Conservation (phyloP, 2,797 vertebrate species). For the Enteromius viviparus region DNA sequence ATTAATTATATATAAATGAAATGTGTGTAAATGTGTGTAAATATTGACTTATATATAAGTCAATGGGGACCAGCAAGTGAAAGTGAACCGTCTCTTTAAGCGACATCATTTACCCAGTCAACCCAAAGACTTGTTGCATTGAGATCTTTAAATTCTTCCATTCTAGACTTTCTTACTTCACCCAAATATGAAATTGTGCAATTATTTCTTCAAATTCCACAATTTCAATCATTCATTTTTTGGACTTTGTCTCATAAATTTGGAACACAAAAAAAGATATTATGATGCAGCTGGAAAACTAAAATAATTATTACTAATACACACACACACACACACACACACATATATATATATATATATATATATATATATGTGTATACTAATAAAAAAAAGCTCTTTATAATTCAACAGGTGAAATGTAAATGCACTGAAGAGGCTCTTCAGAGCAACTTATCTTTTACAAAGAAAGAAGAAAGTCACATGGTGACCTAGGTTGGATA, state of each 20-base stretch:
- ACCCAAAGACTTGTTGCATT: slow-evolving; percentile 13
- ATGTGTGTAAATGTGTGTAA: no score
- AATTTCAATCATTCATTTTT: background rate
- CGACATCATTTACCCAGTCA: slow-evolving; percentile 25
- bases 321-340: no score
- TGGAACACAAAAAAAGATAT: background rate
- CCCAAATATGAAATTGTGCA: background rate
- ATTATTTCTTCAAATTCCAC: background rate
- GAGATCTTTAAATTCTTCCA: background rate
- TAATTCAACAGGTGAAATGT: background rate
- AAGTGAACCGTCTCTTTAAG: background rate
- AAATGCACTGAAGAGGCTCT: background rate
- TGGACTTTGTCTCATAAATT: background rate
- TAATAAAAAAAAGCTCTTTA: background rate
- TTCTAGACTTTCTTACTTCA: background rate
- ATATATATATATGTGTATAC: no score
- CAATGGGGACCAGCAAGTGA: background rate
- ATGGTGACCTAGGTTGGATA: slow-evolving; percentile 50
- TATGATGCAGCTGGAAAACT: background rate
- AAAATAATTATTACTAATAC: background rate
- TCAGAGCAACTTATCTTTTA: background rate
- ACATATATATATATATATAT: no score
- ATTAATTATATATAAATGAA: no score
- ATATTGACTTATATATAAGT: no score
- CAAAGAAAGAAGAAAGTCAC: background rate